Evolutionary conservation across 2,797 vertebrate species (phyloP).

Genomic region (Eidolon dupreanum): DNA sequence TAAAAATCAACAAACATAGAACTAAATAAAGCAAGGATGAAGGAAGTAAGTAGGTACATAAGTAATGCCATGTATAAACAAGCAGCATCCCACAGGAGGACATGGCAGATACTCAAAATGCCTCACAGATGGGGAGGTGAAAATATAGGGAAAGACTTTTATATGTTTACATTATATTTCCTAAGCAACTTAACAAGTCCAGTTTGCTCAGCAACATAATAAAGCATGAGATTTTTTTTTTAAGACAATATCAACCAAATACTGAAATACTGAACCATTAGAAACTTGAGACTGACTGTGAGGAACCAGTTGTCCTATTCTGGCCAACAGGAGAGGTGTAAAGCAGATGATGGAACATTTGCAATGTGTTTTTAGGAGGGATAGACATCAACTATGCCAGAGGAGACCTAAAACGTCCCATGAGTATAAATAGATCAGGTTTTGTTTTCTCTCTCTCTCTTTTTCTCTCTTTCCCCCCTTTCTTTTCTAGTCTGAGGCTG

Average conservation of each 20-base stretch:
- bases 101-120: neutral
- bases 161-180: neutral
- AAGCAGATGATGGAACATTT: neutral
- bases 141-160: neutral
- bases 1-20: neutral
- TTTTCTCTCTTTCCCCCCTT: neutral
- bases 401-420: neutral
- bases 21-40: neutral
- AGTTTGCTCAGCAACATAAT: neutral
- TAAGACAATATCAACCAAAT: neutral
- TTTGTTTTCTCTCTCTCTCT: neutral
- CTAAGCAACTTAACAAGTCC: neutral
- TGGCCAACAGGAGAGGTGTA: neutral
- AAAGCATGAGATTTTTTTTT: neutral
- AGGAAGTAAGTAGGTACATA: neutral
- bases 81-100: neutral
- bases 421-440: neutral
- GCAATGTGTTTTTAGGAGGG: neutral
- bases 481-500: slow-evolving; percentile 37
- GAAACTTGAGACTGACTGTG: neutral
- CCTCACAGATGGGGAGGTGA: neutral
- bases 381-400: neutral
- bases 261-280: neutral
- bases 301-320: neutral
- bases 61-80: neutral